Conservation (phyloP, 2,888 invertebrate species). For the Byasa hedistus region DNA sequence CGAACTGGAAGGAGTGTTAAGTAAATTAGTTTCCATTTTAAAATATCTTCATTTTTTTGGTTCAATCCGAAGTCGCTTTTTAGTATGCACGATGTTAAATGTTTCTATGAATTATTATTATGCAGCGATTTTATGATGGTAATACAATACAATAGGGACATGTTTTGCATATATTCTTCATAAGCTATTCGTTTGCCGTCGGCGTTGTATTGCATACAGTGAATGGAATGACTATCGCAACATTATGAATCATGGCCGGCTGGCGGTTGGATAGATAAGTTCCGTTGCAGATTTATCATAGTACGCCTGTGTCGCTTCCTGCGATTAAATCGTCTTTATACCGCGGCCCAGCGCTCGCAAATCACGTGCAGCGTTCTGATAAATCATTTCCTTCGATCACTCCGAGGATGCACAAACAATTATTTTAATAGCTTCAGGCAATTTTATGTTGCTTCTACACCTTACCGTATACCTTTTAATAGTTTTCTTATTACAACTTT, state of each 20-base stretch:
- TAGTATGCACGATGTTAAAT: slow-evolving; percentile 13
- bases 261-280: slow-evolving; percentile 71
- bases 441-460: neutral
- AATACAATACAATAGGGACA: slow-evolving; percentile 28
- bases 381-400: slow-evolving; percentile 67
- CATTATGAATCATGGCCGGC: slow-evolving; percentile 62
- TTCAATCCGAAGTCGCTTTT: neutral
- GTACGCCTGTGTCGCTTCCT: slow-evolving; percentile 63
- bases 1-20: slow-evolving; percentile 21
- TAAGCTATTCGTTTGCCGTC: slow-evolving; percentile 34
- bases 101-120: slow-evolving; percentile 25
- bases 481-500: neutral
- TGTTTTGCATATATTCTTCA: slow-evolving; percentile 38
- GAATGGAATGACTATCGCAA: slow-evolving; percentile 52
- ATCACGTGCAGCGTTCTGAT: slow-evolving; percentile 66
- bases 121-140: slow-evolving; percentile 27
- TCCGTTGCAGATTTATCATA: slow-evolving; percentile 63
- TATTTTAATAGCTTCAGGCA: slow-evolving; percentile 19
- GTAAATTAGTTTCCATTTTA: slow-evolving; percentile 13
- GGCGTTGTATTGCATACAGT: slow-evolving; percentile 40
- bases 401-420: slow-evolving; percentile 38
- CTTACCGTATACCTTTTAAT: neutral
- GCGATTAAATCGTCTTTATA: slow-evolving; percentile 63
- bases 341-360: slow-evolving; percentile 55
- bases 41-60: neutral